Evolutionary conservation across 2,113 vertebrate species (phyloP).

Genomic region (Hipposideros armiger): DNA sequence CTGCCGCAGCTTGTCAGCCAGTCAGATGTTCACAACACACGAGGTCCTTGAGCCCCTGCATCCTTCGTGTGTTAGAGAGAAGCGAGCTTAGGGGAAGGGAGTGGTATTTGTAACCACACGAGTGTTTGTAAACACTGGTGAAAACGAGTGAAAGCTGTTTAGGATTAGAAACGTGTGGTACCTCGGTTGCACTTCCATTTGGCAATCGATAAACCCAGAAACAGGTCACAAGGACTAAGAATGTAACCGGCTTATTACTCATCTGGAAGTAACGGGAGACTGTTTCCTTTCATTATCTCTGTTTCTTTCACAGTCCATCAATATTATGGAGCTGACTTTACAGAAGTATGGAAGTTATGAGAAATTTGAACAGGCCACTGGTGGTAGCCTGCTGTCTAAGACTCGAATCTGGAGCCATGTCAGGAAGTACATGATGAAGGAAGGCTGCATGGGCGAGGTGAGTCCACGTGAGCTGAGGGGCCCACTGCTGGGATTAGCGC

Average conservation of each 20-base stretch:
- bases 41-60: not conserved
- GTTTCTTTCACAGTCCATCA: conserved; percentile 90
- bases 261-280: not conserved
- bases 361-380: conserved; percentile 94
- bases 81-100: not conserved
- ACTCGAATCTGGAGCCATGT: conserved; percentile 93
- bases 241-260: not conserved
- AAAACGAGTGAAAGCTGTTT: not conserved
- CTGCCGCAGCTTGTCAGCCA: not conserved
- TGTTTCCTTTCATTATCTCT: not conserved
- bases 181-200: not conserved
- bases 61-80: not conserved
- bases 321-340: conserved; percentile 93
- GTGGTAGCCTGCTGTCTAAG: conserved; percentile 93
- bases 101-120: not conserved
- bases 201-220: not conserved
- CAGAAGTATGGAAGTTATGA: conserved; percentile 95
- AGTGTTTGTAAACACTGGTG: not conserved
- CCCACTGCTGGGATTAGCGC: not conserved
- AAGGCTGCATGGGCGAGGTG: conserved; percentile 97
- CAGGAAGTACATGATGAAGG: conserved; percentile 96
- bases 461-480: not conserved
- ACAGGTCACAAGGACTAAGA: not conserved
- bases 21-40: no score
- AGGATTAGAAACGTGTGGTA: not conserved